Conservation (phyloP, 2,888 invertebrate genomes). For the Petrolisthes cinctipes region DNA sequence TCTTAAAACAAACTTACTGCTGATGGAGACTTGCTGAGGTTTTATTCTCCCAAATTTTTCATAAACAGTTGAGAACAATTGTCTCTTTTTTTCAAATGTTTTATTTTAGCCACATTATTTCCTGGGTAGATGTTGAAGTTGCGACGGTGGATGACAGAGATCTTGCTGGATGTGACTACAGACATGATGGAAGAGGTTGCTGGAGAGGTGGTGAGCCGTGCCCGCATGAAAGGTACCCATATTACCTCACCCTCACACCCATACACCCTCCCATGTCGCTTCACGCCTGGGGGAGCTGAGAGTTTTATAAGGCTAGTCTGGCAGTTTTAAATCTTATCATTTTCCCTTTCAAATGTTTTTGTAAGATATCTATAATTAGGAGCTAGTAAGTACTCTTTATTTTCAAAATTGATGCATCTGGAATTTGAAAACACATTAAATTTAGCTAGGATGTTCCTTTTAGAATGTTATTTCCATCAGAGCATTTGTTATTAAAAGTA, state of each 20-base stretch:
- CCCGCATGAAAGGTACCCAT: slow-evolving; percentile 67
- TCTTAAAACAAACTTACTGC: neutral
- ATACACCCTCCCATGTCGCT: neutral
- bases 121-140: slow-evolving; percentile 75
- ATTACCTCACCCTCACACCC: neutral
- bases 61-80: neutral
- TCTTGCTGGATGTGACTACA: slow-evolving; percentile 93
- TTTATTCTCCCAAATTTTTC: neutral
- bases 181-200: slow-evolving; percentile 87
- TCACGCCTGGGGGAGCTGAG: no score
- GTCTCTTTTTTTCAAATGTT: neutral
- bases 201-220: slow-evolving; percentile 86
- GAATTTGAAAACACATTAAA: no score
- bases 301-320: no score
- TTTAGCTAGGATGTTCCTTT: no score
- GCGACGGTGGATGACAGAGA: slow-evolving; percentile 89
- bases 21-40: neutral
- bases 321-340: no score
- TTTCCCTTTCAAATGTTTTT: no score
- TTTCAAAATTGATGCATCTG: no score
- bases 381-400: no score
- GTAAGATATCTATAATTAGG: no score
- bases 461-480: no score
- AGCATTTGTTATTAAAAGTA: no score
- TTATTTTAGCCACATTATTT: neutral